Evolutionary conservation across 2,113 vertebrate genomes (phyloP).

Genomic region (Hylia prasina): DNA sequence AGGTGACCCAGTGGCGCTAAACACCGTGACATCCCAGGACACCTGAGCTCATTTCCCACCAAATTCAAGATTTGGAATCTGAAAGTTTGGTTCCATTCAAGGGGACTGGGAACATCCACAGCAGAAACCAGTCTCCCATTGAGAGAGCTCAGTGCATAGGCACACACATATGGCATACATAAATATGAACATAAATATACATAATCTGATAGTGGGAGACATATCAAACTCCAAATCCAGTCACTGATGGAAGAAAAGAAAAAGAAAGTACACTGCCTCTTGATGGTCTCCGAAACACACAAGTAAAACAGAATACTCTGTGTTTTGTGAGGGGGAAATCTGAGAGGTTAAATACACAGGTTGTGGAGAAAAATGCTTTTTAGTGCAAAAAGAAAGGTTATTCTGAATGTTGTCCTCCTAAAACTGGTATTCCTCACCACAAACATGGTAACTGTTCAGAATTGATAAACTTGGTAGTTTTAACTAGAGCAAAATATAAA

Average conservation of each 20-base stretch:
- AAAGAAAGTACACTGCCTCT: neutral
- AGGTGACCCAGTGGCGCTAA: neutral
- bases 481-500: neutral
- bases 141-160: neutral
- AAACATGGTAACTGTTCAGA: neutral
- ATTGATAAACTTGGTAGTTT: conserved; percentile 21
- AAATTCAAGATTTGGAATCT: neutral
- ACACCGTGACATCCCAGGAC: accelerated
- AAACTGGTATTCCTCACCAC: neutral
- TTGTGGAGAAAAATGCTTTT: neutral
- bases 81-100: neutral
- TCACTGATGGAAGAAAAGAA: neutral
- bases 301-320: neutral
- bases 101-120: neutral
- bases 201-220: neutral
- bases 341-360: neutral
- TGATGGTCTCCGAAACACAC: neutral
- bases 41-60: neutral
- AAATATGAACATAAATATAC: neutral
- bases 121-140: neutral
- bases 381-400: neutral
- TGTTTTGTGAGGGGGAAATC: neutral
- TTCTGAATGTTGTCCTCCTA: neutral
- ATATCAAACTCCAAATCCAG: neutral
- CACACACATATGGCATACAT: neutral